These are phyloP conservation scores for Macrotis lagotis DNA, from an alignment of 2,113 vertebrate species.

Conservation along the genomic window DNA sequence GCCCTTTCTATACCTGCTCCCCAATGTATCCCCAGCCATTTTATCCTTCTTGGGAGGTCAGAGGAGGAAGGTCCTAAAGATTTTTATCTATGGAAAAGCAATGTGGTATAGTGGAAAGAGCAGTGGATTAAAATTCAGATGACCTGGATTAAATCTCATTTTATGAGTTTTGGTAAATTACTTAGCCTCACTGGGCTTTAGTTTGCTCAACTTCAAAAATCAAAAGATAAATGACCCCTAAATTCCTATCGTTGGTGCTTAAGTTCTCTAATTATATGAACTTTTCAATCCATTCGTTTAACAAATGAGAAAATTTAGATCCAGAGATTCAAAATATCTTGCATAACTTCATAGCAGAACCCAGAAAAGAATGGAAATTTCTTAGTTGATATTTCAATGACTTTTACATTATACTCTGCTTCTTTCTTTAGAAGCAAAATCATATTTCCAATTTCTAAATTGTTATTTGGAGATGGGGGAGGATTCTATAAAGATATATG, in stretches of 20 bases:
- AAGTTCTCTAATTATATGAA: background rate
- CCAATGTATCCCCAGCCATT: background rate
- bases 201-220: background rate
- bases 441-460: background rate
- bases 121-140: background rate
- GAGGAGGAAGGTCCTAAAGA: background rate
- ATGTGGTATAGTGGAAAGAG: background rate
- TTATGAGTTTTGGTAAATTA: background rate
- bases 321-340: background rate
- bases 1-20: background rate
- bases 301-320: background rate
- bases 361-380: background rate
- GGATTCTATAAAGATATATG: background rate
- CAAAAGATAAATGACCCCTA: background rate
- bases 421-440: background rate
- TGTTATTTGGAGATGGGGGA: background rate
- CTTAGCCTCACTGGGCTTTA: background rate
- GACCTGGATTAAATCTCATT: background rate
- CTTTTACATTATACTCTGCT: background rate
- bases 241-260: background rate
- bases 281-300: background rate
- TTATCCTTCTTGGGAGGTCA: background rate
- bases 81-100: background rate
- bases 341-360: background rate
- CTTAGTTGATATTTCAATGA: background rate